Evolutionary conservation across 2,113 vertebrate species (phyloP), one percentile per base, ranked within the genome.

Genomic region (Haemorhous mexicanus): DNA sequence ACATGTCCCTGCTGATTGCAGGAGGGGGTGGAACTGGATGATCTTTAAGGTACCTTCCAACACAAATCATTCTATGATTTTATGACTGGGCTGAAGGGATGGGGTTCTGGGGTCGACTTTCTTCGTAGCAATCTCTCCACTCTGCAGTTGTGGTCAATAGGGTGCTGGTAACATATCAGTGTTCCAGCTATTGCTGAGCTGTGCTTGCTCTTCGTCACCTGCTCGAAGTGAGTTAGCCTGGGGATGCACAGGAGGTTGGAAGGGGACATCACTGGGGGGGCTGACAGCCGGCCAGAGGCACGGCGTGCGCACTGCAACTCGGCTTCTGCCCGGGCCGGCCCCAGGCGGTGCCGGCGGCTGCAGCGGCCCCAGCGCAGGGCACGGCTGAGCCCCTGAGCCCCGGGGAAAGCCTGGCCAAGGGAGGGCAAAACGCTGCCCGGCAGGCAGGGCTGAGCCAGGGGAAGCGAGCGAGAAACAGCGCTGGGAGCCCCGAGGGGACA

Each of bases 91-190:
- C 13, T 33, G 23, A 21, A 82, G 24, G 13, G 11, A 33, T 33
- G 22, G 33, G 39, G 20, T 39, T 62, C 39, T 3, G 13, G 10
- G 35, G 13, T 13, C 35, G 27, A 16, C 27, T 52, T 63, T 47
- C 13, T 32, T 53, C 8, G 0, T 1, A 64, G n/a, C 11, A 64
- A 23, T 6, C 18, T 22, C 9, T 4, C 7, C 5, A 3, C 21
- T 52, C 56, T 33, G 33, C 24, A 15, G 11, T 20, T 80, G 21
- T 15, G 49, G 37, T 30, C 39, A 21, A 23, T 7, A 28, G 10
- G 5, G 2, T 3, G 7, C 19, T n/a, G 52, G 6, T 23, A 44
- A 23, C 47, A 14, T 15, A 21, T 3, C 21, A 28, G 13, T 2
- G 13, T 9, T 79, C 8, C 12, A 7, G 12, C 16, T 20, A 1